These are phyloP conservation scores for Maccullochella peelii DNA, from an alignment of 2,113 vertebrate species.

Conservation along the genomic window DNA sequence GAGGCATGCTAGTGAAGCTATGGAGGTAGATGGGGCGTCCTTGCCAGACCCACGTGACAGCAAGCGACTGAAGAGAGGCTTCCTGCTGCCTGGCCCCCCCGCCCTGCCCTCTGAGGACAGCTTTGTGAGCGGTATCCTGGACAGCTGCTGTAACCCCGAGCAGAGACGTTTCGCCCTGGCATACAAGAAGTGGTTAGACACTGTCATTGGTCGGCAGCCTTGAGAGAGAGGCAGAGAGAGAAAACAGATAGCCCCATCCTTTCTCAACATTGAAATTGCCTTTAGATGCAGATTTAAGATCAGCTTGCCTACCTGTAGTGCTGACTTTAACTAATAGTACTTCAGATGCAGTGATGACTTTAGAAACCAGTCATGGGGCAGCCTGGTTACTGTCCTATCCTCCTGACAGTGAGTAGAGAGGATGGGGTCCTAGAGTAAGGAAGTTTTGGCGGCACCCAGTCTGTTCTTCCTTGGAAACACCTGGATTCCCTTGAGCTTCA, in stretches of 20 bases:
- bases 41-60: slow-evolving; percentile 86
- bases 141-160: slow-evolving; percentile 85
- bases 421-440: not conserved
- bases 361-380: not conserved
- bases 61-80: slow-evolving; percentile 92
- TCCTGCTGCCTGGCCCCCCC: slow-evolving; percentile 76
- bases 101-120: slow-evolving; percentile 86
- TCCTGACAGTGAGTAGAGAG: slow-evolving; percentile 3
- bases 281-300: slow-evolving; percentile 51
- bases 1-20: slow-evolving; percentile 67
- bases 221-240: slow-evolving; percentile 30
- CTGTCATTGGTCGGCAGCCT: slow-evolving; percentile 87
- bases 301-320: slow-evolving; percentile 34
- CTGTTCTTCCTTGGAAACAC: slow-evolving; percentile 43
- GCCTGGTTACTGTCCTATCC: not conserved
- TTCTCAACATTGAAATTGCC: slow-evolving; percentile 46
- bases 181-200: slow-evolving; percentile 94
- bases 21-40: slow-evolving; percentile 89
- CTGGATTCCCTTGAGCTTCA: slow-evolving; percentile 43
- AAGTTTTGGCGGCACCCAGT: not conserved
- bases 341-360: slow-evolving; percentile 40
- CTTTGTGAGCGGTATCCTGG: slow-evolving; percentile 88
- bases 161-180: slow-evolving; percentile 92
- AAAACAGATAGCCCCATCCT: not conserved
- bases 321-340: slow-evolving; percentile 29